Base-by-base conservation (phyloP, 1,140 invertebrate species). In the Dreissena polymorpha region DNA sequence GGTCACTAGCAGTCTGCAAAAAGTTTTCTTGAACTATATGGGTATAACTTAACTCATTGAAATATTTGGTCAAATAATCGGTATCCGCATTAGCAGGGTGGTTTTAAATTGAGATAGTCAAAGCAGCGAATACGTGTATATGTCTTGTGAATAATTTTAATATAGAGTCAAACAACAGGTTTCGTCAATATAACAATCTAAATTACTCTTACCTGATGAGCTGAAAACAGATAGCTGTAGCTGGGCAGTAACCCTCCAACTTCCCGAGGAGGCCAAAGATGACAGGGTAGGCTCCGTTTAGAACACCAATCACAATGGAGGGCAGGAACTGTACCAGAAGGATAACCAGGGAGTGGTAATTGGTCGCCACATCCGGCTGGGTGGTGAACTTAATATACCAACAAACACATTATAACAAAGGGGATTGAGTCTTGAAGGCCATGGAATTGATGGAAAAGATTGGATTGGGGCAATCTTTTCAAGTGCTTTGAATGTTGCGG, bases 321-420 rank as follows among this genome's bases (percentile, higher is more conserved):
- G 96, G 96, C 8, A 96, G 90, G 90, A 96, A 97, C 91, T 96
- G 95, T 57, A 95, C 93, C 12, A 96, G 84, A 14, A 95, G 81
- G 29, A 76, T 75, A 5, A 83, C 23, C 2, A 83, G 53, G 8
- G 50, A 39, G 64, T 83, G 71, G 39, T 83, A 83, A 49, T 81
- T 39, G 25, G 71, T 27, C 16, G 64, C 29, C 18, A 83, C 70
- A 68, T 60, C 25, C 0, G 49, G 23, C 0, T 68, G 18, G 16
- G 70, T 83, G 53, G 80, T 83, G 27, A 83, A 83, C 80, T 83
- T 50, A 67, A 82, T 51, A 65, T 50, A 27, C 12, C 14, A n/a
- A 76, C 12, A 70, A 39, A 21, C 39, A 39, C 39, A 39, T 39
- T 39, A 39, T 8, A 39, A 39, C 39, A 39, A 39, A 8, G 39